Conservation (phyloP, 2,797 vertebrate genomes). For the Myotis pilosus region DNA sequence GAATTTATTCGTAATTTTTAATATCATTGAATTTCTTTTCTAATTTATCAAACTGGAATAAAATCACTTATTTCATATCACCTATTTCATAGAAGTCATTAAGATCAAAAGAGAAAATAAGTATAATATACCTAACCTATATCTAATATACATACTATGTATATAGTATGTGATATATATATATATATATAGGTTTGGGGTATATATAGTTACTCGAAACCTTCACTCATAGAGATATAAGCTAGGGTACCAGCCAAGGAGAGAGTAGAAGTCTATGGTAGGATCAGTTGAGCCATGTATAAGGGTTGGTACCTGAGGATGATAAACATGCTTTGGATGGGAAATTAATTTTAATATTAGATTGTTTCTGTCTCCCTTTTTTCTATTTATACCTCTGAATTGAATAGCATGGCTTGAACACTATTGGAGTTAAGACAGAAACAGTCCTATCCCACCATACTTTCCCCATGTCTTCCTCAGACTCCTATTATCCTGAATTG, state of each 20-base stretch:
- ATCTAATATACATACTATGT: neutral
- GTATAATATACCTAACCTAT: neutral
- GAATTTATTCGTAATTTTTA: neutral
- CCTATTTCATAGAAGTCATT: neutral
- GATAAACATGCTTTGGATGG: neutral
- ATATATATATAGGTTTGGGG: no score
- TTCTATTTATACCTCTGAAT: neutral
- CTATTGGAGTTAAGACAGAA: neutral
- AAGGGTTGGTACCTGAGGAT: neutral
- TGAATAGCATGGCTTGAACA: neutral
- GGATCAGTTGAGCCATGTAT: neutral
- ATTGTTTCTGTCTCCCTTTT: neutral
- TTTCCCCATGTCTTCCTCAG: no score
- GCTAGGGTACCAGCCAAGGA: neutral
- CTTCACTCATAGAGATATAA: neutral
- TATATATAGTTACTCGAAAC: neutral
- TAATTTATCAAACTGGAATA: neutral
- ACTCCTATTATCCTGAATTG: neutral
- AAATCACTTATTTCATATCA: neutral
- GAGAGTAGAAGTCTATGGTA: neutral
- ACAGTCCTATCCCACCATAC: rapidly evolving
- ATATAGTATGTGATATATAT: neutral
- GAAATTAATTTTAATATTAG: neutral
- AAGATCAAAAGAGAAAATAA: neutral
- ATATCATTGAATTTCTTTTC: neutral